Evolutionary conservation across 2,797 vertebrate species (phyloP).

Genomic region (Chrosomus eos): DNA sequence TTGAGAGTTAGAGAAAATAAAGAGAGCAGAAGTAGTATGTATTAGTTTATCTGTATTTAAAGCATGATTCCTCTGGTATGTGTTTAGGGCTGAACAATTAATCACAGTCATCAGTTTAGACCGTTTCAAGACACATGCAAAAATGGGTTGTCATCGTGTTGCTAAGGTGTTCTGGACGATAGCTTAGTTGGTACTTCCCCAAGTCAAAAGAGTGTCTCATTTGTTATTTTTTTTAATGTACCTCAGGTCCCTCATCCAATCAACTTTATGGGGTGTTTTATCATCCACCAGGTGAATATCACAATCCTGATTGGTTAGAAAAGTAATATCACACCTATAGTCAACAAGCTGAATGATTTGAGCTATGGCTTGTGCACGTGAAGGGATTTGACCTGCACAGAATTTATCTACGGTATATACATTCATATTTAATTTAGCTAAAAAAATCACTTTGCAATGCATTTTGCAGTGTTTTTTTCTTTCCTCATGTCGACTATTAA

Average conservation of each 20-base stretch:
- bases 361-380: background rate
- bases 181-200: no score
- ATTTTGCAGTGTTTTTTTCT: background rate
- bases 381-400: background rate
- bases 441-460: background rate
- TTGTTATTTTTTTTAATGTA: background rate
- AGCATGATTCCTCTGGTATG: conserved; percentile 22
- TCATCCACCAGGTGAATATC: background rate
- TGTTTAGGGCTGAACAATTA: background rate
- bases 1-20: conserved; percentile 9
- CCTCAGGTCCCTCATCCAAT: background rate
- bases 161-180: background rate
- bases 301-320: background rate
- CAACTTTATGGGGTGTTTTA: background rate
- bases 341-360: background rate
- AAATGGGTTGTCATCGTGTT: background rate
- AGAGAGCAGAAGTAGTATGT: background rate
- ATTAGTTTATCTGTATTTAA: conserved; percentile 27
- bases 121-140: background rate
- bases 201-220: background rate
- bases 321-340: background rate
- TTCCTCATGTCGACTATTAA: background rate
- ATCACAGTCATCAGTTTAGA: conserved; percentile 1
- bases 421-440: background rate
- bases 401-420: background rate